phyloP scores from a whole-genome alignment of 2,113 vertebrate species.

The Marmota flaviventris region DNA sequence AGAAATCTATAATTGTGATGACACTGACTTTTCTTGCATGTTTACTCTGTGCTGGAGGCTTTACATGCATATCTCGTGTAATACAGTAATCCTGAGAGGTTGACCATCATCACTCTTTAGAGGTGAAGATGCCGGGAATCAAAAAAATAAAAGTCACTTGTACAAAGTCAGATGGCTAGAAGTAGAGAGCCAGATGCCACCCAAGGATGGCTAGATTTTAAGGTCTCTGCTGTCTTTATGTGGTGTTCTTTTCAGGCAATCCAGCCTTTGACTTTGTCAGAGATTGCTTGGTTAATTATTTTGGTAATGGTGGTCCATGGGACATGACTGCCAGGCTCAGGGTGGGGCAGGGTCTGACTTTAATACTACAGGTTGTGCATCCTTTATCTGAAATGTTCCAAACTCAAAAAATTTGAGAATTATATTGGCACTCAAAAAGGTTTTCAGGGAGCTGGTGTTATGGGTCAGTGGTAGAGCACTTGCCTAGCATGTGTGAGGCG shows the following conservation, averaged over 20 bases:
- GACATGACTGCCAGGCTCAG: background rate
- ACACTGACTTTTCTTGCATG: background rate
- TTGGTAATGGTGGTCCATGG: background rate
- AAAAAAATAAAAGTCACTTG: background rate
- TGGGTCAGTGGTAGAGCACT: no score
- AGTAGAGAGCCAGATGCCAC: background rate
- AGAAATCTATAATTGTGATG: slow-evolving; percentile 24
- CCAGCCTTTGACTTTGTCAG: background rate
- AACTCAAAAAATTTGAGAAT: background rate
- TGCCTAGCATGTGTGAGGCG: no score
- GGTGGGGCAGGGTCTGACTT: background rate
- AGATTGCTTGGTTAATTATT: slow-evolving; percentile 26
- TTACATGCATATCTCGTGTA: background rate
- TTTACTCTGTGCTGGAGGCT: background rate
- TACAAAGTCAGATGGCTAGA: background rate
- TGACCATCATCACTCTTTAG: background rate
- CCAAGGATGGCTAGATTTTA: background rate
- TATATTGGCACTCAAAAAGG: background rate
- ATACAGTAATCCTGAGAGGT: background rate
- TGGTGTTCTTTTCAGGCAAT: background rate
- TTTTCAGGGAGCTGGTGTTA: background rate
- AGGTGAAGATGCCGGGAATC: background rate
- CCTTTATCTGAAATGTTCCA: background rate
- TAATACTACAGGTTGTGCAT: background rate
- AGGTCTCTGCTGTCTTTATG: background rate